A percentile compares a stretch with the other conserved stretches of the same genome.
These are phyloP conservation scores for Marcusenius ussheri DNA, from an alignment of 2,113 vertebrate genomes.

Conservation along the genomic window DNA sequence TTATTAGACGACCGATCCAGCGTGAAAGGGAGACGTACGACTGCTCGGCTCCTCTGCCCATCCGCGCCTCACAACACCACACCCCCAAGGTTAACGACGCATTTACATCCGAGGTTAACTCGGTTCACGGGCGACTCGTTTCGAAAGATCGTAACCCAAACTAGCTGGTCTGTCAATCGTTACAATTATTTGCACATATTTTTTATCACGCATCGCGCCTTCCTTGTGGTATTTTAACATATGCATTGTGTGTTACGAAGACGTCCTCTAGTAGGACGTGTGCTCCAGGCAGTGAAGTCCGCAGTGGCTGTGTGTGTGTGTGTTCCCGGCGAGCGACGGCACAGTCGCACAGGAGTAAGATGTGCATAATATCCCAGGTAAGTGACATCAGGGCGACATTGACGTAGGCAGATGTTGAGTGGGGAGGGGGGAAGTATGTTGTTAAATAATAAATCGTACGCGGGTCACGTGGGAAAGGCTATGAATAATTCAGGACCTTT, in stretches of 20 bases:
- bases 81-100: not conserved
- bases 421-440: not conserved
- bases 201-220: not conserved
- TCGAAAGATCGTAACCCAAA: not conserved
- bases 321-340: not conserved
- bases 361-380: not conserved
- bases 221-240: not conserved
- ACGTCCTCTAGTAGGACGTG: not conserved
- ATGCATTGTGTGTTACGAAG: not conserved
- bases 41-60: not conserved
- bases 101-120: not conserved
- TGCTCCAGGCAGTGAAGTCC: not conserved
- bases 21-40: not conserved
- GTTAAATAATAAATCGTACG: constrained; percentile 23
- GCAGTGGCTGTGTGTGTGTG: not conserved
- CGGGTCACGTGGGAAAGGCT: constrained; percentile 17
- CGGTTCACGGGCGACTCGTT: not conserved
- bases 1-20: not conserved
- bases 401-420: constrained; percentile 19
- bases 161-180: not conserved
- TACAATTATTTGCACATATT: not conserved
- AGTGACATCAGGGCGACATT: constrained; percentile 21
- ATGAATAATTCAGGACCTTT: constrained; percentile 24
- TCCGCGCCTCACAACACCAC: not conserved
- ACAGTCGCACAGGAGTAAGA: not conserved